Evolutionary conservation across 1,140 invertebrate species (phyloP).

Genomic region (Drosophila equinoxialis): DNA sequence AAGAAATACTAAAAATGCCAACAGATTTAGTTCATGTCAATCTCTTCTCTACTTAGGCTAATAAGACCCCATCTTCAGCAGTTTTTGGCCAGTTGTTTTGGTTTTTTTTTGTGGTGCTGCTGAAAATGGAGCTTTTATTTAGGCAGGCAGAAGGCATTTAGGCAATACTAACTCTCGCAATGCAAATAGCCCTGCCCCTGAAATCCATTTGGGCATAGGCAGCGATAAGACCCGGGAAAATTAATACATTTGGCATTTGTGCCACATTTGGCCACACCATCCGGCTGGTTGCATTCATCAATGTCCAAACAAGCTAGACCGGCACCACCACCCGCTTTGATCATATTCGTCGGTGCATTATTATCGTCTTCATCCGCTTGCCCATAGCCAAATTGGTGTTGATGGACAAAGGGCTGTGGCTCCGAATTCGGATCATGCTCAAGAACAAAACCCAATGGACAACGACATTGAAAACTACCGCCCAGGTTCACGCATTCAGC

Average conservation of each 20-base stretch:
- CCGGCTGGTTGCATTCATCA: conserved; percentile 89
- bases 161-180: conserved; percentile 91
- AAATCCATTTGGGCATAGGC: conserved; percentile 93
- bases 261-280: conserved; percentile 88
- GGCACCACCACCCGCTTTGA: conserved; percentile 67
- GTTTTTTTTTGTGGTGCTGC: background rate
- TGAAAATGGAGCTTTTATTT: conserved; percentile 24
- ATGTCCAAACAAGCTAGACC: conserved; percentile 85
- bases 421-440: conserved; percentile 72
- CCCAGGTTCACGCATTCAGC: conserved; percentile 90
- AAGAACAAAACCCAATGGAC: conserved; percentile 87
- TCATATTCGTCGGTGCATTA: conserved; percentile 24
- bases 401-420: conserved; percentile 31
- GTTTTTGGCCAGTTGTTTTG: background rate
- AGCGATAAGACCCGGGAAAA: conserved; percentile 95
- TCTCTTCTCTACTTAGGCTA: background rate
- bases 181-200: conserved; percentile 93
- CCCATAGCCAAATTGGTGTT: conserved; percentile 62
- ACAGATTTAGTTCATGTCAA: background rate
- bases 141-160: conserved; percentile 30
- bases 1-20: too few species aligned
- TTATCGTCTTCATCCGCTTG: conserved; percentile 54
- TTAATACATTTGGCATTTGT: conserved; percentile 95
- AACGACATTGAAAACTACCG: conserved; percentile 90
- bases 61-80: conserved; percentile 1